Conservation (phyloP, 2,888 invertebrate genomes). For the Latheticus oryzae region DNA sequence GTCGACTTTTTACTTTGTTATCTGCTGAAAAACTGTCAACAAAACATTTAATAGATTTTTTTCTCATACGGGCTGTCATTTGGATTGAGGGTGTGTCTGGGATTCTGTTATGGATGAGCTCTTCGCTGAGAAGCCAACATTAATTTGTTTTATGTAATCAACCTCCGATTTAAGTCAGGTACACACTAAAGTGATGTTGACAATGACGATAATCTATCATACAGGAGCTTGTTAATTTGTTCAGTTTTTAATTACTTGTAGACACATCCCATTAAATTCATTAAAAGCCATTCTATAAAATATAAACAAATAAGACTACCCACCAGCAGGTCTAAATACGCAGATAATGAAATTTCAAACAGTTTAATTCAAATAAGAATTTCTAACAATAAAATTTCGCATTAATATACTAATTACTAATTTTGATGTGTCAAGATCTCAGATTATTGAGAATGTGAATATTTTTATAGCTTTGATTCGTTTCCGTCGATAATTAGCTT, state of each 20-base stretch:
- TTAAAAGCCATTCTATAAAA: too few species aligned
- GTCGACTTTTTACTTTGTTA: too few species aligned
- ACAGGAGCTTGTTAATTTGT: constrained; percentile 23
- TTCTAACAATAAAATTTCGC: too few species aligned
- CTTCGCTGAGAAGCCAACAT: constrained; percentile 24
- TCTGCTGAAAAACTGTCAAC: constrained; percentile 9
- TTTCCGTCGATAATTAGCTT: constrained; percentile 9
- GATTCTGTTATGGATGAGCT: constrained; percentile 35
- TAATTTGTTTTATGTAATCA: constrained; percentile 41
- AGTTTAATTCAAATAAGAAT: too few species aligned
- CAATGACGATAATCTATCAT: constrained; percentile 34
- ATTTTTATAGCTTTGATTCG: neutral
- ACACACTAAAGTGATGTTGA: constrained; percentile 16
- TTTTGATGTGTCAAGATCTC: too few species aligned
- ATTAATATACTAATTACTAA: too few species aligned
- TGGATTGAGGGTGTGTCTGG: constrained; percentile 23
- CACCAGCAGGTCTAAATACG: too few species aligned
- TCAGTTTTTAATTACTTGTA: constrained; percentile 34
- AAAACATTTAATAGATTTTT: constrained; percentile 16
- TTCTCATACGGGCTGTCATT: constrained; percentile 19
- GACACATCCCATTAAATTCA: too few species aligned
- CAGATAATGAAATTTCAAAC: too few species aligned
- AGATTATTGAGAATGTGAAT: too few species aligned
- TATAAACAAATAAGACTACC: too few species aligned
- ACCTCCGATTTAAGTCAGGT: constrained; percentile 36